These are phyloP conservation scores for Tetropium fuscum DNA, from an alignment of 2,888 invertebrate genomes.

Conservation along the genomic window DNA sequence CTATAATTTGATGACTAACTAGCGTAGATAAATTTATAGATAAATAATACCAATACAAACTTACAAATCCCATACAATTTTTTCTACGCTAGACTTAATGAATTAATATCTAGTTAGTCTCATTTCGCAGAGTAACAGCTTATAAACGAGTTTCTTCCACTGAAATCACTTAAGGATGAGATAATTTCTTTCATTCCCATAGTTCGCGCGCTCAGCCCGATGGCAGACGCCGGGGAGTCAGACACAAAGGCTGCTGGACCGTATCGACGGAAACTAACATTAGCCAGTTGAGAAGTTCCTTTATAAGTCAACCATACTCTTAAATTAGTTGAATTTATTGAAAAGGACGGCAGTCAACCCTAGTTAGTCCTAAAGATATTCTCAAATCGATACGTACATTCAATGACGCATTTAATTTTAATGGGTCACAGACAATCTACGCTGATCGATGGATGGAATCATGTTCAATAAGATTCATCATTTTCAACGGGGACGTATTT, in stretches of 20 bases:
- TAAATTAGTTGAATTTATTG: constrained; percentile 59
- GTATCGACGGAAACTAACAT: constrained; percentile 50
- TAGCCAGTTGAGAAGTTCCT: constrained; percentile 58
- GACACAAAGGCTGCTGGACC: constrained; percentile 23
- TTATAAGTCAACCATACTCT: constrained; percentile 57
- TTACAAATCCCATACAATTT: too few relatives aligned
- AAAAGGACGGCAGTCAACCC: constrained; percentile 41
- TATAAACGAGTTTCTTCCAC: constrained; percentile 23
- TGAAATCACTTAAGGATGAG: constrained; percentile 20
- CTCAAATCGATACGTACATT: constrained; percentile 50
- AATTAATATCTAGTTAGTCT: constrained; percentile 1
- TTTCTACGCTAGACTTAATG: background rate
- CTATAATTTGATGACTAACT: background rate
- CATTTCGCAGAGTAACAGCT: constrained; percentile 1
- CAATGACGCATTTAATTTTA: constrained; percentile 60
- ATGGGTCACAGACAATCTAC: constrained; percentile 45
- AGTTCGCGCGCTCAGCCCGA: constrained; percentile 14
- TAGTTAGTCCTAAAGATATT: constrained; percentile 26
- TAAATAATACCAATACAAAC: background rate
- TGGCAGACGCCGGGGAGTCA: constrained; percentile 21
- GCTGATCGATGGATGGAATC: constrained; percentile 23
- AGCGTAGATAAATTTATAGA: constrained; percentile 2
- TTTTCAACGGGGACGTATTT: too few relatives aligned
- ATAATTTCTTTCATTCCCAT: constrained; percentile 25
- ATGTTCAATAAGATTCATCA: too few relatives aligned